Evolutionary conservation across 92 coral and sea anemone species (phyloP), one percentile per base, ranked within the genome.

Genomic region (Phenganax marumi): DNA sequence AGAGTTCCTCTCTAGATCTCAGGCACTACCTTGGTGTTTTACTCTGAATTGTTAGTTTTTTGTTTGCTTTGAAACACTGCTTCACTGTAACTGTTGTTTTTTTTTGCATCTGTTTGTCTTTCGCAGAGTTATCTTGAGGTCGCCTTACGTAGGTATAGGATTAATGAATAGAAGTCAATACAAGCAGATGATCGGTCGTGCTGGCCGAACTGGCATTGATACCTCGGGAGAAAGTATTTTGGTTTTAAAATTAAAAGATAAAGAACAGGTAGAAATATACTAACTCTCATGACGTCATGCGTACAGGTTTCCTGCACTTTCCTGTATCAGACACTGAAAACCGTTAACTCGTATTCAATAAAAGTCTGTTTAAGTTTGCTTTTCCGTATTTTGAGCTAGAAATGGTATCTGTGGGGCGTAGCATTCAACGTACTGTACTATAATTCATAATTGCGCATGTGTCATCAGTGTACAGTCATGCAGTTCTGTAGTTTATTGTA

Each of bases 171-270:
- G 93, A n/a, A 95, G 95, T 86, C 98, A 95, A 55, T 95, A 95
- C 89, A 95, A 95, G 61, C 98, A 95, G 87, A 95, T 95, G 98
- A 85, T 92, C 65, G 98, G 98, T 60, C 91, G 98, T 17, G 98
- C 98, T 14, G 98, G 98, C 8, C 87, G 98, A 80, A 97, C 98
- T 49, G 98, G 98, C 8, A 95, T 95, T 75, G 98, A 95, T 73
- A 91, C 97, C 10, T 92, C 98, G 47, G 98, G 98, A 63, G 98
- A 95, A 49, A 95, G 98, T 75, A 95, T 95, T 75, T 75, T 95
- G 57, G 85, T 95, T 13, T 13, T 95, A 64, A 90, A 95, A 68
- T 90, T 87, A 56, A 84, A 85, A 64, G 98, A 95, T 58, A 92
- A 88, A 55, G 62, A 87, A 8, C 90, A 92, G 93, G 98, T 93